These are phyloP conservation scores for Leptinotarsa undecemlineata DNA, from an alignment of 1,140 invertebrate genomes.

Conservation along the genomic window DNA sequence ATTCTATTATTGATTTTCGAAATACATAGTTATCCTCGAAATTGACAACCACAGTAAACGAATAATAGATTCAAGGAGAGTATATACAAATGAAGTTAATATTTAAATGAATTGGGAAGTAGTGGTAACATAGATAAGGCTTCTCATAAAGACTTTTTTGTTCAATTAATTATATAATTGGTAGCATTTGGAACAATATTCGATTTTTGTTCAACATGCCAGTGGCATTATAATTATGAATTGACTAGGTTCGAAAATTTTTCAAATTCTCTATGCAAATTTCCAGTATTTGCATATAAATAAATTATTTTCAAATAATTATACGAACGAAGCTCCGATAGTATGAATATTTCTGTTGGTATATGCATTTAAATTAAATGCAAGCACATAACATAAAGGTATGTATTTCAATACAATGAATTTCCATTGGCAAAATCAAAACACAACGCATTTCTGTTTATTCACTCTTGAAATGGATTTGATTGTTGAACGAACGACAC, in stretches of 20 bases:
- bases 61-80: too few relatives aligned
- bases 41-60: too few relatives aligned
- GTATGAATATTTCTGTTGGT: slow-evolving; percentile 19
- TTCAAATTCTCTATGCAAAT: background rate
- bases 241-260: background rate
- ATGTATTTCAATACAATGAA: background rate
- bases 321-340: slow-evolving; percentile 11
- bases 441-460: background rate
- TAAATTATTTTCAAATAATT: slow-evolving; percentile 16
- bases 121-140: too few relatives aligned
- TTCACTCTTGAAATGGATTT: background rate
- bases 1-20: too few relatives aligned
- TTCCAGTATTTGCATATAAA: slow-evolving; percentile 14
- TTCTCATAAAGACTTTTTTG: too few relatives aligned
- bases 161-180: background rate
- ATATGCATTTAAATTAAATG: slow-evolving; percentile 16
- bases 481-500: background rate
- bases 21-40: too few relatives aligned
- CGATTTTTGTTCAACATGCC: background rate
- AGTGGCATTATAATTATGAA: background rate
- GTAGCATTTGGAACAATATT: background rate
- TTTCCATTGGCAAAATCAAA: background rate
- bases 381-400: slow-evolving; percentile 13
- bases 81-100: too few relatives aligned
- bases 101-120: too few relatives aligned